Evolutionary conservation across 2,888 invertebrate genomes (phyloP).

Genomic region (Dolichopus griseipennis): DNA sequence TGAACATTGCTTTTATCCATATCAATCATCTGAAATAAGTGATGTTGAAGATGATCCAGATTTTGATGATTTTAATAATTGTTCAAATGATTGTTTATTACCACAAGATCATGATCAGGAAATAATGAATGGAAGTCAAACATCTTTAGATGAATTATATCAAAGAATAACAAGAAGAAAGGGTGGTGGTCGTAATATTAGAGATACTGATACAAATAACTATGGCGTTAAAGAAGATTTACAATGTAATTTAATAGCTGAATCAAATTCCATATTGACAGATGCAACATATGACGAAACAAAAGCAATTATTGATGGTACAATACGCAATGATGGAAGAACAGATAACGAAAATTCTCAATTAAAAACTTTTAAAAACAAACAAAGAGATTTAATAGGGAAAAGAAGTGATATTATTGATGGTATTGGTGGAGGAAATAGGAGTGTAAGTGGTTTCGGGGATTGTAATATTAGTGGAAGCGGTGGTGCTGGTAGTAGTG

Average conservation of each 20-base stretch:
- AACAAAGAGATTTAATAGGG: not conserved
- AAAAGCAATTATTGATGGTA: constrained; percentile 14
- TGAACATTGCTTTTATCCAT: constrained; percentile 31
- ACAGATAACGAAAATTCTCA: not conserved
- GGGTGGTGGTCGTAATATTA: constrained; percentile 13
- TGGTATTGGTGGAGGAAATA: not conserved
- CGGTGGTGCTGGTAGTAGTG: constrained; percentile 8
- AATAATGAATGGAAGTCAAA: constrained; percentile 27
- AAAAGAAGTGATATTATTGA: not conserved
- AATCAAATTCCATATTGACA: constrained; percentile 12
- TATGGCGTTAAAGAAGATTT: not conserved
- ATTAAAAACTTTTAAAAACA: not conserved
- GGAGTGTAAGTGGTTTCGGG: not conserved
- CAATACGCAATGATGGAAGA: not conserved
- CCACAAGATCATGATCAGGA: constrained; percentile 2
- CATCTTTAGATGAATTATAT: constrained; percentile 57
- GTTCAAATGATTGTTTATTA: constrained; percentile 24
- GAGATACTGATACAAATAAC: not conserved
- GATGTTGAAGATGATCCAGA: constrained; percentile 29
- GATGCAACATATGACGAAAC: constrained; percentile 15
- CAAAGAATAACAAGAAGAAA: constrained; percentile 50
- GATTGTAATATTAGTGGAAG: not conserved
- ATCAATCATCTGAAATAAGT: constrained; percentile 42
- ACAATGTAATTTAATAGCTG: not conserved
- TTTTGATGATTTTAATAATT: constrained; percentile 28